Conservation (phyloP, 35 echinoderm and acorn worm genomes). For the Apostichopus californicus region DNA sequence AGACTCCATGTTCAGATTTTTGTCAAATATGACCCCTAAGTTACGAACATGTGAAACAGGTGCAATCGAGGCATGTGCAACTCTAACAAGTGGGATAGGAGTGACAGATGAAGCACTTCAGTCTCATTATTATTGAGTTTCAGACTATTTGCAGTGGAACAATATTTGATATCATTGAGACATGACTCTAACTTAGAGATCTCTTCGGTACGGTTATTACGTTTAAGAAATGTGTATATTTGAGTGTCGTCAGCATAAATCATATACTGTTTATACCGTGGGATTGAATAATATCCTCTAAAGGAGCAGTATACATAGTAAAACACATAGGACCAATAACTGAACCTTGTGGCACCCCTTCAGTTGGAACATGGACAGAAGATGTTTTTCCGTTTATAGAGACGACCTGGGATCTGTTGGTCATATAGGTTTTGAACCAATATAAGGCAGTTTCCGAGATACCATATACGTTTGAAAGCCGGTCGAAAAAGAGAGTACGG, state of each 20-base stretch:
- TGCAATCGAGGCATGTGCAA: not conserved
- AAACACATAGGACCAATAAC: constrained; percentile 64
- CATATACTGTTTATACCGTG: constrained; percentile 65
- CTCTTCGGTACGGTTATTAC: too few species aligned
- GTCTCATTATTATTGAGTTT: too few species aligned
- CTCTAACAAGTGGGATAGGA: not conserved
- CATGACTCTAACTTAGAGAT: not conserved
- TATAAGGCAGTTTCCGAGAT: not conserved
- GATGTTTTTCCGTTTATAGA: constrained; percentile 5
- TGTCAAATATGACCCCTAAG: not conserved
- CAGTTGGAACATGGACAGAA: constrained; percentile 4
- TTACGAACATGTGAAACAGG: too few species aligned
- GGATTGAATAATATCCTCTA: constrained; percentile 67
- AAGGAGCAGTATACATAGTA: constrained; percentile 64
- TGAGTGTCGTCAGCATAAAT: constrained; percentile 78
- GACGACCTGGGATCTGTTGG: constrained; percentile 8
- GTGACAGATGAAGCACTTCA: too few species aligned
- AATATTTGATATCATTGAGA: too few species aligned
- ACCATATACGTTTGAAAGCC: not conserved
- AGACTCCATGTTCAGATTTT: not conserved
- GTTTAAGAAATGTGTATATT: constrained; percentile 17
- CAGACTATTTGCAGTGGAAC: too few species aligned
- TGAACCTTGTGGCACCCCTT: constrained; percentile 83
- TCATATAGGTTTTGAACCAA: constrained; percentile 21
- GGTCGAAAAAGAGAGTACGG: not conserved